Evolutionary conservation across 2,797 vertebrate genomes (phyloP).

Genomic region (Oophaga sylvatica): DNA sequence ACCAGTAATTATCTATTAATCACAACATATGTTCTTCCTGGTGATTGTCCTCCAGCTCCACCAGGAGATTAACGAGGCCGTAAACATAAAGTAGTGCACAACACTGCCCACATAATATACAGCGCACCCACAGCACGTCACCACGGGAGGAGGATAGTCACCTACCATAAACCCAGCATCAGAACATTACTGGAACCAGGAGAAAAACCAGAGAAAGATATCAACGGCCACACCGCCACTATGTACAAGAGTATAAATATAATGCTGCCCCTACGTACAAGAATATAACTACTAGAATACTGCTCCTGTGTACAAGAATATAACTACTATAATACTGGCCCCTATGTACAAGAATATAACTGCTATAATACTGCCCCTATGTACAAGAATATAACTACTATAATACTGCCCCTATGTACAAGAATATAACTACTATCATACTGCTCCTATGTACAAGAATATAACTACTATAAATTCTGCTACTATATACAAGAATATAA

Average conservation of each 20-base stretch:
- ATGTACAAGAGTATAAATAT: no score
- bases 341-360: no score
- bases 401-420: no score
- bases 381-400: slow-evolving; percentile 1
- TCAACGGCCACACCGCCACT: no score
- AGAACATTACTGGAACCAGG: no score
- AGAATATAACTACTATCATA: no score
- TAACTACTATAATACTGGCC: no score
- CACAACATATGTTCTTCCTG: not conserved
- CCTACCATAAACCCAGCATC: no score
- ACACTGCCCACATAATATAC: not conserved
- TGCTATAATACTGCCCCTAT: not conserved
- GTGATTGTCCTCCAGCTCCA: not conserved
- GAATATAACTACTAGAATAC: no score
- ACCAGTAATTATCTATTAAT: not conserved
- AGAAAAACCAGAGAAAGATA: no score
- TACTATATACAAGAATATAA: not conserved
- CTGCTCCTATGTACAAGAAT: not conserved
- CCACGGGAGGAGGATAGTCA: not conserved
- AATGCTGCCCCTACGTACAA: no score
- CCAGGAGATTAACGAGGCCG: not conserved
- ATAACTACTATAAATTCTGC: slow-evolving; percentile 2
- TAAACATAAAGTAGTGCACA: not conserved
- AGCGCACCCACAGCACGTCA: not conserved
- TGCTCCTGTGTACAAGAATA: no score